Evolutionary conservation across 2,888 invertebrate genomes (phyloP), one percentile per base, ranked within the genome.

Genomic region (Calameuta pallipes): DNA sequence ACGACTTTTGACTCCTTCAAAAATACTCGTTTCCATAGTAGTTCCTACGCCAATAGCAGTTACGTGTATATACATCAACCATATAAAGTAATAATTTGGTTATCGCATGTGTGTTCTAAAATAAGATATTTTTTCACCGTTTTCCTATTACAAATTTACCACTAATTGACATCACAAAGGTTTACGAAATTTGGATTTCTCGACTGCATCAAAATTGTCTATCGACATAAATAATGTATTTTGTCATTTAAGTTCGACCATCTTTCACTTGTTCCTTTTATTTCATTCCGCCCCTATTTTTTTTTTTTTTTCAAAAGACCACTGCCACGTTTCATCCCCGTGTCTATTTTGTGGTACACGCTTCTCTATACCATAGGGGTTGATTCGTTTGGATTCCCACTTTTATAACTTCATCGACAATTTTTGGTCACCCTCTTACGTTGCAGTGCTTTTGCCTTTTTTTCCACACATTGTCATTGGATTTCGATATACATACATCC

Each of bases 341-440:
- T 37, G 80, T 83, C 81, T 81, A 81, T 76, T 83, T 79, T 81
- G 80, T 69, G 74, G 76, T 79, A 73, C 13, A 73, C 71, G 79
- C 78, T 79, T 74, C 79, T 75, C 77, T 74, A 79, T 69, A 80
- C 80, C 82, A 85, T 83, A 83, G 82, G 82, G 80, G 80, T 23
- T 56, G 23, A 56, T 56, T 56, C 41, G 6, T 56, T 56, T 56
- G 41, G 41, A 56, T 85, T 82, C 87, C 88, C 86, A 88, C 87
- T 89, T 89, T 89, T 89, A 89, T 88, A 88, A 89, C 89, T 89
- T 87, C 84, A 89, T 89, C 86, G 87, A 85, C 86, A 83, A 89
- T 88, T 89, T 89, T 87, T 83, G 84, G 85, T 85, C 85, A 85
- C 87, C 85, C 87, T 85, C 87, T 79, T 76, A 76, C 74, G 74